A percentile compares a stretch with the other conserved stretches of the same genome.
Conservation (phyloP, 2,113 vertebrate genomes). For the Oryzias curvinotus region DNA sequence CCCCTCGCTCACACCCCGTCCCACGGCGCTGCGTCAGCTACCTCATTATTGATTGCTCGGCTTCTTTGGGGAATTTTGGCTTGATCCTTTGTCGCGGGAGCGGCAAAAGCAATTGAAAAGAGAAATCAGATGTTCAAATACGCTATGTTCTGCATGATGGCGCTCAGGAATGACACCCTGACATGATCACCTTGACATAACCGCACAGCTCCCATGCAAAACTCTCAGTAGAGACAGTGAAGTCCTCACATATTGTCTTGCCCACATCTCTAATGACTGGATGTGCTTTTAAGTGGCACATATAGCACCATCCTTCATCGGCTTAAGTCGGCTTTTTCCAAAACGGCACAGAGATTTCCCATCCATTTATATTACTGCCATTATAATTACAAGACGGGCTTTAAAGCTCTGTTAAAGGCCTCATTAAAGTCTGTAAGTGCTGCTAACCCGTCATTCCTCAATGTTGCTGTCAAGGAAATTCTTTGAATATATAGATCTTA, state of each 20-base stretch:
- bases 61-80: conserved; percentile 60
- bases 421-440: conserved; percentile 68
- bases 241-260: conserved; percentile 26
- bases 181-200: conserved; percentile 73
- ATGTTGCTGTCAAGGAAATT: conserved; percentile 23
- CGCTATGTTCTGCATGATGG: conserved; percentile 66
- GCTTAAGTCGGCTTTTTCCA: conserved; percentile 15
- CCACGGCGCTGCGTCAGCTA: conserved; percentile 56
- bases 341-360: conserved; percentile 42
- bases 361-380: conserved; percentile 60
- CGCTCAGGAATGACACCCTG: conserved; percentile 42
- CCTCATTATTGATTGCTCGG: conserved; percentile 60
- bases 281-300: conserved; percentile 50
- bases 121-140: conserved; percentile 77
- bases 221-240: conserved; percentile 43
- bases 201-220: conserved; percentile 26
- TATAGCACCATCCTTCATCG: conserved; percentile 5
- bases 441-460: conserved; percentile 35
- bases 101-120: conserved; percentile 69
- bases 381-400: conserved; percentile 65
- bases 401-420: conserved; percentile 63
- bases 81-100: conserved; percentile 44
- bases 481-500: neutral
- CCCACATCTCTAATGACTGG: conserved; percentile 47
- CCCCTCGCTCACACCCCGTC: conserved; percentile 15